Evolutionary conservation across 2,888 invertebrate species (phyloP).

Genomic region (Automeris io): DNA sequence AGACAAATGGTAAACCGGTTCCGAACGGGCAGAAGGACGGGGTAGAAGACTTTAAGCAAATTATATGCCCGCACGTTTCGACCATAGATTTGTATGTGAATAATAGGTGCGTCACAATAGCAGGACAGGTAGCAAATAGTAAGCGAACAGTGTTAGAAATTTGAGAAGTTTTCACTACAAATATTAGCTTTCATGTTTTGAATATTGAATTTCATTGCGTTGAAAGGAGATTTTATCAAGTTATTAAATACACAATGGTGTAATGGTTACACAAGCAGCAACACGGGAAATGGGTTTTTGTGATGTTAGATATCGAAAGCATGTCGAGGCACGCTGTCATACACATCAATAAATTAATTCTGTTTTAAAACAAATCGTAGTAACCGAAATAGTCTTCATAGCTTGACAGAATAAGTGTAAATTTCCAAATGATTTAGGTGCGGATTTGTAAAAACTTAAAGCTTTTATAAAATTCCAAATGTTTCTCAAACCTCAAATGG

Average conservation of each 20-base stretch:
- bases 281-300: not conserved
- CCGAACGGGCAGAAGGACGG: constrained; percentile 45
- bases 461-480: too few species aligned
- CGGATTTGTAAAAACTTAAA: too few species aligned
- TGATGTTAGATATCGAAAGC: not conserved
- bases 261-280: constrained; percentile 4
- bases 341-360: too few species aligned
- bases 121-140: constrained; percentile 37
- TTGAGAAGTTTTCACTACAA: constrained; percentile 65
- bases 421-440: too few species aligned
- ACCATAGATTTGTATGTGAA: constrained; percentile 68
- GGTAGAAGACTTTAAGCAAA: constrained; percentile 59
- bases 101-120: constrained; percentile 53
- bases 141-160: constrained; percentile 56
- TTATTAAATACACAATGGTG: constrained; percentile 28
- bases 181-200: constrained; percentile 48
- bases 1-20: constrained; percentile 58
- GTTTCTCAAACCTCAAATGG: too few species aligned
- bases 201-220: constrained; percentile 54
- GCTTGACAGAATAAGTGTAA: too few species aligned
- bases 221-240: constrained; percentile 37
- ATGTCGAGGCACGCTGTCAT: not conserved
- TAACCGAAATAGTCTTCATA: too few species aligned
- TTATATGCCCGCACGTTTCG: constrained; percentile 76
- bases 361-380: too few species aligned